Base-by-base conservation (phyloP, 2,113 vertebrate species). In the Amazona guildingii region DNA sequence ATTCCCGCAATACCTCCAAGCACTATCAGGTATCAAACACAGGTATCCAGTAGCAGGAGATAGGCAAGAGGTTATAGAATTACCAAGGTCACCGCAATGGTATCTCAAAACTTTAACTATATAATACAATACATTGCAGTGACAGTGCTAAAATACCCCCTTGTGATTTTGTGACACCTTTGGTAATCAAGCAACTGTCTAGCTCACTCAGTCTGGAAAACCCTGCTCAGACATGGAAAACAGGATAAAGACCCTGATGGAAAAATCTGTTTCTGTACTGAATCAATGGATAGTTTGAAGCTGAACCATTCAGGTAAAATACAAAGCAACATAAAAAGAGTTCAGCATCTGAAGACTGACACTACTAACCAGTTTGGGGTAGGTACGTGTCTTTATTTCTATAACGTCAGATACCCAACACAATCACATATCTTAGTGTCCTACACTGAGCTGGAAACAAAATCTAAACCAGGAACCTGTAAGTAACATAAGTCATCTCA, bases 121-220 rank as follows among this genome's bases (percentile, higher is more conserved):
- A 8, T n/a, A 13, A 17, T 2, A 37, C 12, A 3, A 29, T 1
- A 27, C 3, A 0, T 2, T 28, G 37, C 62, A 59, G 0, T 1
- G 62, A 19, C 27, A 18, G 31, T 3, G 48, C 13, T 28, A 24
- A 27, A 52, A 35, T 1, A 5, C 0, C 27, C 46, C 48, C 33
- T n/a, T 27, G 62, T 27, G 15, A 20, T 18, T 27, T 11, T 23
- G 23, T 61, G 49, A 62, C 49, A 76, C 9, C 20, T 70, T 39
- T 10, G 35, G 57, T 43, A 8, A 75, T 13, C 10, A 16, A 52
- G 33, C 9, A 14, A 17, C 57, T n/a, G 48, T 16, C 33, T 31
- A 24, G 35, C 49, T 46, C 18, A 46, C 10, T 54, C 44, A 28
- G 51, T 2, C 83, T 76, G 61, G 63, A 61, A 86, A 92, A 66